Conservation (phyloP, 1,140 invertebrate genomes). For the Lanistes nyassanus region DNA sequence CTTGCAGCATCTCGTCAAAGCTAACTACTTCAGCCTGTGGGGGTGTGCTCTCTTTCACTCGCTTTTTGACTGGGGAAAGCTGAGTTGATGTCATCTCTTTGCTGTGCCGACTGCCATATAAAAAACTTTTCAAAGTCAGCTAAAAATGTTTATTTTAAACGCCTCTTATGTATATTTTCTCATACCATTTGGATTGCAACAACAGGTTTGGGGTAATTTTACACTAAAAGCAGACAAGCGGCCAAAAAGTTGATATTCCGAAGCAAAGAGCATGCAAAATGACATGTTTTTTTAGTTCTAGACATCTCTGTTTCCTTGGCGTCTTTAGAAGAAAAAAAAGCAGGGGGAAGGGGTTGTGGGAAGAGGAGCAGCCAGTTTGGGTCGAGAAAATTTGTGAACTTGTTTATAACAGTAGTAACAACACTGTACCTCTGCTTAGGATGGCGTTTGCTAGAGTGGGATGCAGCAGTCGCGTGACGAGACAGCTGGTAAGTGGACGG, state of each 20-base stretch:
- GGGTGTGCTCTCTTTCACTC: conserved; percentile 96
- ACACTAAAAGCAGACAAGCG: too few species aligned
- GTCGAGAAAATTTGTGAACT: too few species aligned
- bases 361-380: too few species aligned
- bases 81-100: conserved; percentile 85
- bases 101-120: conserved; percentile 72
- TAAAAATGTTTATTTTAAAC: too few species aligned
- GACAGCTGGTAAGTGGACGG: conserved; percentile 47
- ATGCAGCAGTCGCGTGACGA: conserved; percentile 40
- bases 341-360: too few species aligned
- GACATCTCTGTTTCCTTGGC: too few species aligned
- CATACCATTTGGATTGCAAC: neutral
- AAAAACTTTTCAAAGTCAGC: too few species aligned
- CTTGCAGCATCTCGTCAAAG: conserved; percentile 41
- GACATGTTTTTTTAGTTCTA: too few species aligned
- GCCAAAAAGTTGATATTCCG: too few species aligned
- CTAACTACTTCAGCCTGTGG: conserved; percentile 69
- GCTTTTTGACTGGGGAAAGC: conserved; percentile 95
- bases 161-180: neutral
- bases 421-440: conserved; percentile 52
- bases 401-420: neutral
- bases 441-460: conserved; percentile 50
- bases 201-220: too few species aligned
- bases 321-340: too few species aligned
- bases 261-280: too few species aligned